Conservation (phyloP, 2,888 invertebrate genomes). For the Rhogogaster chlorosoma region DNA sequence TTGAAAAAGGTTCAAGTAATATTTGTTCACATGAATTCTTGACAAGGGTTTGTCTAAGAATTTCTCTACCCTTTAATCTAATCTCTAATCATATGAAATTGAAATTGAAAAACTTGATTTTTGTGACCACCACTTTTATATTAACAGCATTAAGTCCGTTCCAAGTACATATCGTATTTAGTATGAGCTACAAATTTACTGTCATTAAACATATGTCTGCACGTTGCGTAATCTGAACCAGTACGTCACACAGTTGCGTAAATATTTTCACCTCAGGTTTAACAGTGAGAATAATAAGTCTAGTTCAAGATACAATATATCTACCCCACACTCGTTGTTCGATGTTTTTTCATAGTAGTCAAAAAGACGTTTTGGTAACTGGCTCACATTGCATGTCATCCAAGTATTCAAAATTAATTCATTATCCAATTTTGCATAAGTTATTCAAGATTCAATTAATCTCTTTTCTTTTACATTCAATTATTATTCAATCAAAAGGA, state of each 20-base stretch:
- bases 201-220: background rate
- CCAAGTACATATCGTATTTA: conserved; percentile 3
- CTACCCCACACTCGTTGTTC: background rate
- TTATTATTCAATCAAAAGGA: background rate
- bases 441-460: background rate
- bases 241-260: background rate
- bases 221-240: background rate
- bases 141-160: background rate
- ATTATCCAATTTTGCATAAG: background rate
- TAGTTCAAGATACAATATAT: background rate
- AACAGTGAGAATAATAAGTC: background rate
- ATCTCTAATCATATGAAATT: conserved; percentile 17
- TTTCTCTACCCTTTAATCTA: background rate
- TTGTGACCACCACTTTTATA: background rate
- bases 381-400: background rate
- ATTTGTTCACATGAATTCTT: background rate
- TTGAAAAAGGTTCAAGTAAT: conserved; percentile 30
- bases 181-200: background rate
- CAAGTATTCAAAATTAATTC: background rate
- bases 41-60: background rate
- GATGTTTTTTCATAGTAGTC: background rate
- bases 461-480: background rate
- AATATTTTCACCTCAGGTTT: background rate
- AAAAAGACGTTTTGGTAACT: background rate
- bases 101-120: background rate